phyloP scores from a whole-genome alignment of 1,140 invertebrate species.

The Formica exsecta region DNA sequence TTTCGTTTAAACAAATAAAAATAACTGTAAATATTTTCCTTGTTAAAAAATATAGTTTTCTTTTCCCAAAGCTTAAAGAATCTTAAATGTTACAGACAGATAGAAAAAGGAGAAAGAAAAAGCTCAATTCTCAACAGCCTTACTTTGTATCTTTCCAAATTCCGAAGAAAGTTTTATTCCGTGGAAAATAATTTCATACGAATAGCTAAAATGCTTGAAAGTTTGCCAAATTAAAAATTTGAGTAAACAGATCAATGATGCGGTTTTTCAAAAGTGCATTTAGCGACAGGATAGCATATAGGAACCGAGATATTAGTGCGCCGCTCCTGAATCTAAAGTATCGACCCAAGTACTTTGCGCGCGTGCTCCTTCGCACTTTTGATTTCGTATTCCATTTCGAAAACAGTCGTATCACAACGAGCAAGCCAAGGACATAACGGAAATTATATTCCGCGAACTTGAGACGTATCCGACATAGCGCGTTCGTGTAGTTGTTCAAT shows the following conservation, averaged over 20 bases:
- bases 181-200: background rate
- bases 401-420: constrained; percentile 30
- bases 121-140: background rate
- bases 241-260: background rate
- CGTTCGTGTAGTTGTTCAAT: background rate
- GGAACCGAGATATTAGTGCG: background rate
- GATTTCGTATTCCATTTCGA: constrained; percentile 57
- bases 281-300: background rate
- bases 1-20: no score
- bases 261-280: constrained; percentile 4
- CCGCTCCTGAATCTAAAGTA: constrained; percentile 56
- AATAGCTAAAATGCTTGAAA: constrained; percentile 1
- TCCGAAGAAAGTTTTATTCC: background rate
- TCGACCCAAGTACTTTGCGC: constrained; percentile 52
- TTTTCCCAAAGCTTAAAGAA: background rate
- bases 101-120: no score
- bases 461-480: background rate
- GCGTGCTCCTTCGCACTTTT: constrained; percentile 57
- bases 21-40: no score
- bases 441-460: constrained; percentile 34
- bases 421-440: constrained; percentile 30
- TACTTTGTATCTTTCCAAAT: background rate
- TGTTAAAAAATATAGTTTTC: background rate
- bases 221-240: background rate
- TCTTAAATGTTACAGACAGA: background rate